A percentile compares a stretch with the other conserved stretches of the same genome.
These are phyloP conservation scores for Romanogobio albipinnatus DNA, from an alignment of 2,113 vertebrate genomes.

Conservation along the genomic window DNA sequence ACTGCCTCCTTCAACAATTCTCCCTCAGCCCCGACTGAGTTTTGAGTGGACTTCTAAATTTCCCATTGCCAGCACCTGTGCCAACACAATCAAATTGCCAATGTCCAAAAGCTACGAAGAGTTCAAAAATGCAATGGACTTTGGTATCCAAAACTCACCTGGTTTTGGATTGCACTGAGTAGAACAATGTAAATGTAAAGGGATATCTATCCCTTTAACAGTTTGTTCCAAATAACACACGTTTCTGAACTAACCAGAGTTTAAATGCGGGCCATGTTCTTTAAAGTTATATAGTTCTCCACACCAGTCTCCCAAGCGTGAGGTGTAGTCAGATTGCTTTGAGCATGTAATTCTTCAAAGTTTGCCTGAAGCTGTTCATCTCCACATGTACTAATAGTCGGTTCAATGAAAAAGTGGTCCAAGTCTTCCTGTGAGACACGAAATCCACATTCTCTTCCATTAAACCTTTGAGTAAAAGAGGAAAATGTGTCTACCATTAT, in stretches of 20 bases:
- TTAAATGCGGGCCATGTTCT: not conserved
- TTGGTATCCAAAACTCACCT: constrained; percentile 12
- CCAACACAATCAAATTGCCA: constrained; percentile 23
- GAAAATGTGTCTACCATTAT: not conserved
- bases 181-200: not conserved
- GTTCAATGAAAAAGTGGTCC: not conserved
- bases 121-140: constrained; percentile 14
- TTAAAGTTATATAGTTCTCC: constrained; percentile 3
- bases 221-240: too few species aligned
- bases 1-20: not conserved
- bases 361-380: not conserved
- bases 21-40: not conserved
- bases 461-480: not conserved
- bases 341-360: not conserved
- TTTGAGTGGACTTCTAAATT: not conserved
- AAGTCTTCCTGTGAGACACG: not conserved
- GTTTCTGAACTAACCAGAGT: not conserved
- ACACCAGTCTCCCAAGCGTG: not conserved
- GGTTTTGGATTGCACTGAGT: not conserved
- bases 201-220: too few species aligned
- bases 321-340: not conserved
- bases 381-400: not conserved
- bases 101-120: constrained; percentile 2
- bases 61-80: not conserved
- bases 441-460: not conserved